These are phyloP conservation scores for Melozone crissalis DNA, from an alignment of 2,113 vertebrate genomes.

Conservation along the genomic window DNA sequence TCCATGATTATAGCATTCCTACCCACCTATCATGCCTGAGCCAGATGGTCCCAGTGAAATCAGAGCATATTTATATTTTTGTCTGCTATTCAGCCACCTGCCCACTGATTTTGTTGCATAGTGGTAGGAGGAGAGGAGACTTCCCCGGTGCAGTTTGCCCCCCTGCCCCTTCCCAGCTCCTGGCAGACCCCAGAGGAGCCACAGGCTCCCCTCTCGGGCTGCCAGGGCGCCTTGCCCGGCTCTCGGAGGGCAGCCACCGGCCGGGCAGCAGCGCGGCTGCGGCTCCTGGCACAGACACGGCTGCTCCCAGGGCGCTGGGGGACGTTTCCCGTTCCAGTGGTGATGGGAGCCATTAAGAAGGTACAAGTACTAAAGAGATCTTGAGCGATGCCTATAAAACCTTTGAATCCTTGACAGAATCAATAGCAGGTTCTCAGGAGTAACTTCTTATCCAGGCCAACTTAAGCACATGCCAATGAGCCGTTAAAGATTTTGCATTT, in stretches of 20 bases:
- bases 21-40: constrained; percentile 47
- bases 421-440: constrained; percentile 53
- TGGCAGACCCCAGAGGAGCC: rapidly evolving
- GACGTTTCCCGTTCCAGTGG: neutral
- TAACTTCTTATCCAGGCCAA: constrained; percentile 42
- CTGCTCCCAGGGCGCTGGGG: neutral
- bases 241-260: neutral
- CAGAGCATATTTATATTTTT: constrained; percentile 53
- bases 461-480: constrained; percentile 46
- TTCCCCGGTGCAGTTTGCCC: neutral
- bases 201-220: neutral
- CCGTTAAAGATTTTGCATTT: constrained; percentile 52
- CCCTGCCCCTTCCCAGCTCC: neutral
- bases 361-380: constrained; percentile 40
- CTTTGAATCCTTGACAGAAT: constrained; percentile 63
- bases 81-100: constrained; percentile 54
- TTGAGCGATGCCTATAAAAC: constrained; percentile 52
- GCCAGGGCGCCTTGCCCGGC: rapidly evolving
- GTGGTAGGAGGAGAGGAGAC: constrained; percentile 28
- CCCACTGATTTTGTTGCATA: constrained; percentile 22
- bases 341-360: constrained; percentile 24
- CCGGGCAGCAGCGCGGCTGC: neutral
- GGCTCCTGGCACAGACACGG: neutral
- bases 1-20: constrained; percentile 56
- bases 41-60: constrained; percentile 60